Evolutionary conservation across 2,797 vertebrate genomes (phyloP).

Genomic region (Taenioides sp.): DNA sequence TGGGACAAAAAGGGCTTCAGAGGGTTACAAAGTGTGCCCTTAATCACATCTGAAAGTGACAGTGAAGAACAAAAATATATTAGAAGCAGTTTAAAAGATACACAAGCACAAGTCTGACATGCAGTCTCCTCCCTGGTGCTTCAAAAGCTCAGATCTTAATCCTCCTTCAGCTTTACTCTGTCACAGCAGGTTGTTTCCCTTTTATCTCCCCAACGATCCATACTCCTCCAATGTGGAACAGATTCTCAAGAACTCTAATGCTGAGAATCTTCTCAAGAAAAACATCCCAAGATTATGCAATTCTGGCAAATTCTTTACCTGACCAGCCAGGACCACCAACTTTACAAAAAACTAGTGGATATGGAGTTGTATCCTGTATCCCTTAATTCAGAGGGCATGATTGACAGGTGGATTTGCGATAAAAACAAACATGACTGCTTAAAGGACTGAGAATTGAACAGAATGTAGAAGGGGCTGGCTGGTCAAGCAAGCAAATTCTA

Average conservation of each 20-base stretch:
- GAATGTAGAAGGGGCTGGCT: too few species aligned
- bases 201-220: conserved; percentile 42
- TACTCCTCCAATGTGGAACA: conserved; percentile 24
- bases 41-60: conserved; percentile 16
- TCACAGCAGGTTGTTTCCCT: conserved; percentile 27
- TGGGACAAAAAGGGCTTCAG: background rate
- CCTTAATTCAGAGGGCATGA: too few species aligned
- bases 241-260: conserved; percentile 15
- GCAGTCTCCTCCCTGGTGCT: conserved; percentile 30
- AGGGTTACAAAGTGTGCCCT: conserved; percentile 2
- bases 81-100: conserved; percentile 26
- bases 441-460: too few species aligned
- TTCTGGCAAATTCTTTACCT: background rate
- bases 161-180: conserved; percentile 34
- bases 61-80: conserved; percentile 11
- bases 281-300: background rate
- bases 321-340: too few species aligned
- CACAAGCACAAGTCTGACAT: conserved; percentile 27
- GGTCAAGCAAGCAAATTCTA: too few species aligned
- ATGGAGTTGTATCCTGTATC: too few species aligned
- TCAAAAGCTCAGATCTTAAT: conserved; percentile 54
- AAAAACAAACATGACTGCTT: too few species aligned
- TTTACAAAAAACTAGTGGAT: too few species aligned
- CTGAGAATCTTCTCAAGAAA: background rate
- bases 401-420: too few species aligned